Percentiles rank a stretch among this genome's conserved stretches.
Conservation (phyloP, 2,797 vertebrate species). For the Lithobates sylvaticus region DNA sequence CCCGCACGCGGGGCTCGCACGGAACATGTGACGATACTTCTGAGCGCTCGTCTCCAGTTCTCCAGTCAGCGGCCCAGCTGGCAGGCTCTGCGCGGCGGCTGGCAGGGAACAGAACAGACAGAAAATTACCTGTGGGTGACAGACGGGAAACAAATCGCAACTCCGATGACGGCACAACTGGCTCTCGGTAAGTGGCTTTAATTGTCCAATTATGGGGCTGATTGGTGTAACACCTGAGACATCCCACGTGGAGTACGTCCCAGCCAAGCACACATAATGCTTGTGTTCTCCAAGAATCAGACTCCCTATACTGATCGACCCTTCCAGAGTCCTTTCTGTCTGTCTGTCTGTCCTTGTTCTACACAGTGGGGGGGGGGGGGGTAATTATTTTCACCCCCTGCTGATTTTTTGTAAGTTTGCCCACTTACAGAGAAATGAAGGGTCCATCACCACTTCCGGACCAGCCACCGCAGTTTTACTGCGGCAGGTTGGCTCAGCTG, state of each 20-base stretch:
- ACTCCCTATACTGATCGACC: too few relatives aligned
- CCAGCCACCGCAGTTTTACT: too few relatives aligned
- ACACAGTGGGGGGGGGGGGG: too few relatives aligned
- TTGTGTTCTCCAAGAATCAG: not conserved
- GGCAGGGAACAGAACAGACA: constrained; percentile 28
- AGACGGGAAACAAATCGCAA: not conserved
- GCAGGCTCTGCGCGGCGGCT: not conserved
- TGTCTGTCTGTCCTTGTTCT: too few relatives aligned
- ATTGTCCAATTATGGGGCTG: constrained; percentile 44
- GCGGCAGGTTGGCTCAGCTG: too few relatives aligned
- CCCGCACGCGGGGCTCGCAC: too few relatives aligned
- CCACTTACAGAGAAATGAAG: too few relatives aligned
- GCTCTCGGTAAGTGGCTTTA: constrained; percentile 24
- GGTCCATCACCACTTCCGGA: too few relatives aligned
- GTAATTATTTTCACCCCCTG: too few relatives aligned
- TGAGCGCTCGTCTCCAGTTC: not conserved
- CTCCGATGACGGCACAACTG: constrained; percentile 12
- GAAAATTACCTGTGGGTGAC: constrained; percentile 28
- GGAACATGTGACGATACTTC: not conserved
- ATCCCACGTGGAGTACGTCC: not conserved
- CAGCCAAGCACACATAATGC: not conserved
- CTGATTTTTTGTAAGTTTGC: too few relatives aligned
- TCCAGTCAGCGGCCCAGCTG: not conserved
- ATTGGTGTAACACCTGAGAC: constrained; percentile 29
- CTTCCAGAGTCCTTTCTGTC: too few relatives aligned